These are phyloP conservation scores for Fulica atra DNA, from an alignment of 2,113 vertebrate genomes.

Conservation along the genomic window DNA sequence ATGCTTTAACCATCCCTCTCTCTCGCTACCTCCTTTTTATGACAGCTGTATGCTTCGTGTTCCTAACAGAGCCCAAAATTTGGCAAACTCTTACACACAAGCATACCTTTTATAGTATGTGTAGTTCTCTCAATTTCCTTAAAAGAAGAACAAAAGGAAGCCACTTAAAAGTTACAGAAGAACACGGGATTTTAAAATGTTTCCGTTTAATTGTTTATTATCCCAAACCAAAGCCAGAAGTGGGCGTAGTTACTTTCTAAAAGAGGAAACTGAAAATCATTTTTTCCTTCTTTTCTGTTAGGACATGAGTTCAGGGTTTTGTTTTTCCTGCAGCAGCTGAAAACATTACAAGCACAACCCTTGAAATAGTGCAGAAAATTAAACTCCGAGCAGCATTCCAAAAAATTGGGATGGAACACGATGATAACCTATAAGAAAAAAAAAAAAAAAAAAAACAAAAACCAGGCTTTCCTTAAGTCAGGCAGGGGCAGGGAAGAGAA, in stretches of 20 bases:
- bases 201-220: conserved; percentile 43
- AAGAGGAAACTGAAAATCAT: background rate
- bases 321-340: background rate
- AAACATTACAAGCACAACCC: background rate
- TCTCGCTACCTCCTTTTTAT: background rate
- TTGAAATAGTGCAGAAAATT: background rate
- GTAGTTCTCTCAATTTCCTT: background rate
- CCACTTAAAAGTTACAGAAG: background rate
- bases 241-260: background rate
- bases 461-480: background rate
- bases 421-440: background rate
- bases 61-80: background rate
- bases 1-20: background rate
- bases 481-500: background rate
- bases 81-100: background rate
- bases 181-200: conserved; percentile 25
- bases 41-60: background rate
- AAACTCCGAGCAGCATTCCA: background rate
- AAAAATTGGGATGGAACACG: background rate
- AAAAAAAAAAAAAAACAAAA: background rate
- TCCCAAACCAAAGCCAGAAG: conserved; percentile 33
- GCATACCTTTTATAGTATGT: background rate
- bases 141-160: conserved; percentile 32
- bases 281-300: conserved; percentile 15
- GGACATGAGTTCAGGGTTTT: background rate